Conservation (phyloP, 1,140 invertebrate species). For the Caenorhabditis inopinata region DNA sequence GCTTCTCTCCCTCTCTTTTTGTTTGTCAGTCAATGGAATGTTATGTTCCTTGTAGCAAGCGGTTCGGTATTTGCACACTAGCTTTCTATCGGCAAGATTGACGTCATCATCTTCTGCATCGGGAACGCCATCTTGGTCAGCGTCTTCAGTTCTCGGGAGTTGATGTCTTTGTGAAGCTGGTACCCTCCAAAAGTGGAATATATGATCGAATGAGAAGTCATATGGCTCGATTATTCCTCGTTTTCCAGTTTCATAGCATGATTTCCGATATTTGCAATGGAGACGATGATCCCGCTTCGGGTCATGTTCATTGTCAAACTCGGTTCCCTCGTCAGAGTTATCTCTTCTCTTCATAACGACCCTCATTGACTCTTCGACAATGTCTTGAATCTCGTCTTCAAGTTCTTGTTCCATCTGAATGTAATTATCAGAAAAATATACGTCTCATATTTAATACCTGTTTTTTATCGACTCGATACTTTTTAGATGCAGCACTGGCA, state of each 20-base stretch:
- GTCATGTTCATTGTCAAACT: slow-evolving; percentile 9
- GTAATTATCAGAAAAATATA: neutral
- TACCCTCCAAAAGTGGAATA: slow-evolving; percentile 20
- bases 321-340: neutral
- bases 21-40: slow-evolving; percentile 44
- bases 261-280: slow-evolving; percentile 40
- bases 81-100: slow-evolving; percentile 39
- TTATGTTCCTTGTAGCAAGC: slow-evolving; percentile 53
- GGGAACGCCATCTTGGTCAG: slow-evolving; percentile 32
- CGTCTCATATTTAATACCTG: neutral
- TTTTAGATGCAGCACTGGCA: neutral
- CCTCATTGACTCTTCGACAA: slow-evolving; percentile 15
- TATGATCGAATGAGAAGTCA: neutral
- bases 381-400: slow-evolving; percentile 13
- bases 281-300: slow-evolving; percentile 10
- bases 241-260: slow-evolving; percentile 42
- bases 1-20: slow-evolving; percentile 44
- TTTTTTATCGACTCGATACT: neutral
- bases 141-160: slow-evolving; percentile 6
- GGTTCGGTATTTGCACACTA: slow-evolving; percentile 55
- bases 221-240: slow-evolving; percentile 24
- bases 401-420: neutral
- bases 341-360: neutral
- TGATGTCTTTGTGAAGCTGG: slow-evolving; percentile 2
- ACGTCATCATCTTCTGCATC: slow-evolving; percentile 40